Evolutionary conservation across 2,113 vertebrate species (phyloP), one percentile per base, ranked within the genome.

Genomic region (Polypterus bichir): DNA sequence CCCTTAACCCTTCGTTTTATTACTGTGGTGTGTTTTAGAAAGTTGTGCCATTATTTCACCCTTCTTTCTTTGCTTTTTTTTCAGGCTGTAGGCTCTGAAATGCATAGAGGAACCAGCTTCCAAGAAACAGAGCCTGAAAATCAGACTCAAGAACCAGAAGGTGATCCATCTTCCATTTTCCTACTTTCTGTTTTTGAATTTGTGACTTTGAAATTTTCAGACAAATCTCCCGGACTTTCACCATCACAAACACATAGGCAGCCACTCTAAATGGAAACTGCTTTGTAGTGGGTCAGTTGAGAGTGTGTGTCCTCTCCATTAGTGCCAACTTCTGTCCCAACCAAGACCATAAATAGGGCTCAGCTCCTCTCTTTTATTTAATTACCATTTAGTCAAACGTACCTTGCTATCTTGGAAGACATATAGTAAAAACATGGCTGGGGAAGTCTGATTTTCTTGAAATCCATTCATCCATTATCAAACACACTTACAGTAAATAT

Each of bases 31-130:
- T 27, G 27, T 27, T 27, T 27, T 27, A 27, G 27, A 27, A 27
- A 27, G 27, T 27, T 1, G 1, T 27, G 49, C 49, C 49, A 6
- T 51, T 51, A 7, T 6, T 52, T 52, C 51, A 52, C 10, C 52
- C 44, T 11, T 62, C 9, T n/a, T 56, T 6, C 27, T 61, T 54
- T 44, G 6, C 61, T 4, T 66, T 69, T 64, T 7, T 11, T 8
- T 47, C 63, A 86, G 84, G 77, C 79, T 52, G 84, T 71, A 4
- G 77, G 58, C 59, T 58, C 68, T 62, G 81, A 81, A 59, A 66
- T 67, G 27, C 77, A 74, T 67, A 76, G 74, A 3, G 75, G 79
- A 55, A 73, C 68, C 63, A 75, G 64, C 64, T 9, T 69, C 59
- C 70, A 79, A 63, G 62, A 57, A 0, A 70, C 71, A 0, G 73